A percentile compares a stretch with the other conserved stretches of the same genome.
Conservation (phyloP, 2,888 invertebrate genomes). For the Stenolophus ochropezus region DNA sequence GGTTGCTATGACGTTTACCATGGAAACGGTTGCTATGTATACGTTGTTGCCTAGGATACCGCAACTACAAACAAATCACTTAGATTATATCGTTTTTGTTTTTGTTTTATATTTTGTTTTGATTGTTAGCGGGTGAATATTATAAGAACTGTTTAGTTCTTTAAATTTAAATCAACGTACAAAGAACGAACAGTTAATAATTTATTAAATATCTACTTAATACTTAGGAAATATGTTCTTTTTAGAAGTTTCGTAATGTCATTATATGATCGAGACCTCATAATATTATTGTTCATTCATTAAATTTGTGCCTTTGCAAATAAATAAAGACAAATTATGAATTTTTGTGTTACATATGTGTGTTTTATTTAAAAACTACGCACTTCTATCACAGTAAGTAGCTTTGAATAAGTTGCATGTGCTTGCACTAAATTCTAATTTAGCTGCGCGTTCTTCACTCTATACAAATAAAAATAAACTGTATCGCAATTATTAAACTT, state of each 20-base stretch:
- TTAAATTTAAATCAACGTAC: conserved; percentile 40
- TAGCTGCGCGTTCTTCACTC: no score
- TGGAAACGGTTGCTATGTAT: no score
- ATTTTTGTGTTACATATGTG: conserved; percentile 51
- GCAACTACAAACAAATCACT: background rate
- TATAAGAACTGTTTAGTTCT: conserved; percentile 52
- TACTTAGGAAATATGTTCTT: background rate
- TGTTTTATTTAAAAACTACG: background rate
- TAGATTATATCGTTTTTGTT: background rate
- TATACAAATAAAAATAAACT: no score
- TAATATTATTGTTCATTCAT: conserved; percentile 65
- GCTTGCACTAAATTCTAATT: no score
- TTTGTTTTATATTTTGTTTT: conserved; percentile 11
- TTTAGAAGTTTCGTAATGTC: conserved; percentile 59
- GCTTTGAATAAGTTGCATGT: no score
- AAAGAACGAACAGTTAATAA: conserved; percentile 42
- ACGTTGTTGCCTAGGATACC: background rate
- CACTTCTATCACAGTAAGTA: background rate
- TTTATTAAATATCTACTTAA: conserved; percentile 9
- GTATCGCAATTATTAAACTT: no score
- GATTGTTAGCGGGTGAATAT: background rate
- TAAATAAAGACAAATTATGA: conserved; percentile 67
- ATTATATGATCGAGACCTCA: conserved; percentile 65
- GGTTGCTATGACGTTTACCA: background rate
- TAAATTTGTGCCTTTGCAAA: conserved; percentile 71